Conservation (phyloP, 2,113 vertebrate species). For the Antidorcas marsupialis region DNA sequence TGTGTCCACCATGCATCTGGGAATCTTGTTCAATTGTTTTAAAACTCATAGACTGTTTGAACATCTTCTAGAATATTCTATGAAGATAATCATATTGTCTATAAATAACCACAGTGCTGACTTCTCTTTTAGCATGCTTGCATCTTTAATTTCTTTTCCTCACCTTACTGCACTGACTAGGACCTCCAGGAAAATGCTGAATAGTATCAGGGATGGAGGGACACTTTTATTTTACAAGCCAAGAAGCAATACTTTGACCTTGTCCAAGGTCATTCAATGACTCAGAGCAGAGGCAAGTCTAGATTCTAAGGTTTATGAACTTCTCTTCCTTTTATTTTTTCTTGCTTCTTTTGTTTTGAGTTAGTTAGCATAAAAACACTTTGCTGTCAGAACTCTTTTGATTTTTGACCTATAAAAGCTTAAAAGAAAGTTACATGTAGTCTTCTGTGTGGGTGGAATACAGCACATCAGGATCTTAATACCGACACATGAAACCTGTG, state of each 20-base stretch:
- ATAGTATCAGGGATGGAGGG: not conserved
- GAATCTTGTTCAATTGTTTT: not conserved
- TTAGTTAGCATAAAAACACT: constrained; percentile 8
- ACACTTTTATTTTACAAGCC: not conserved
- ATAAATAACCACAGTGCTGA: not conserved
- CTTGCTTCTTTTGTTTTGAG: constrained; percentile 24
- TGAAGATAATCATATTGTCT: not conserved
- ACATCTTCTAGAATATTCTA: not conserved
- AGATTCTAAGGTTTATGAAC: not conserved
- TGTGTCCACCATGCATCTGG: not conserved
- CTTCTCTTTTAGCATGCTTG: not conserved
- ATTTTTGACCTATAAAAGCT: constrained; percentile 8
- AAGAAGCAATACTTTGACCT: not conserved
- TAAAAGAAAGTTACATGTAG: not conserved
- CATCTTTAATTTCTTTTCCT: not conserved
- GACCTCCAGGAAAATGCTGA: not conserved
- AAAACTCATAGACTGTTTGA: not conserved
- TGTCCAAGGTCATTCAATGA: not conserved
- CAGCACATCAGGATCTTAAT: not conserved
- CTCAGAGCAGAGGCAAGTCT: not conserved
- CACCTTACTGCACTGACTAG: not conserved
- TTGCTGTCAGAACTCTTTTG: constrained; percentile 6
- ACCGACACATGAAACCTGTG: not conserved
- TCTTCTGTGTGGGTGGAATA: not conserved
- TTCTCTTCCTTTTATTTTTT: constrained; percentile 3